Conservation (phyloP, 1,140 invertebrate species). For the Drosophila varians region DNA sequence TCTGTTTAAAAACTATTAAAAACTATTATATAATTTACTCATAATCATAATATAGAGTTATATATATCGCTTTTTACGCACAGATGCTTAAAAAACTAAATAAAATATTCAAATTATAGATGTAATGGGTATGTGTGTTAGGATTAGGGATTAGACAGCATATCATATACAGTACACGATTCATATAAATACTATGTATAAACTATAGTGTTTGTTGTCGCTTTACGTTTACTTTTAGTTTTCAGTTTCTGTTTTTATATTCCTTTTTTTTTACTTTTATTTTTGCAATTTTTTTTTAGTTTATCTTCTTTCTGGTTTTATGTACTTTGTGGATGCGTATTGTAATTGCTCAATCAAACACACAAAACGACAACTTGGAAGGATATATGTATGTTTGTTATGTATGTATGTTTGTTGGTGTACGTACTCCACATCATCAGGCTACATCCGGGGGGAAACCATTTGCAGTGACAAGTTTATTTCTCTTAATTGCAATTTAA, state of each 20-base stretch:
- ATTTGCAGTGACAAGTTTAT: constrained; percentile 39
- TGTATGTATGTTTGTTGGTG: neutral
- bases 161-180: constrained; percentile 79
- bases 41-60: constrained; percentile 78
- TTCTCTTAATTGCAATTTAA: constrained; percentile 12
- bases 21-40: constrained; percentile 83
- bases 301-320: constrained; percentile 4
- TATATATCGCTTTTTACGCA: constrained; percentile 60
- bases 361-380: constrained; percentile 79
- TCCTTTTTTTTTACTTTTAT: neutral
- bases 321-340: constrained; percentile 11
- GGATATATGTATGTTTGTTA: constrained; percentile 48
- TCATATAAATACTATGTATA: constrained; percentile 76
- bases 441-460: constrained; percentile 64
- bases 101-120: constrained; percentile 75
- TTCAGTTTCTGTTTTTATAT: neutral
- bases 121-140: constrained; percentile 68
- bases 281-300: neutral
- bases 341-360: constrained; percentile 57
- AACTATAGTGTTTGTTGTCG: constrained; percentile 63
- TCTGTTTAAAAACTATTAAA: constrained; percentile 82
- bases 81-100: constrained; percentile 61
- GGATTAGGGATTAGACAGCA: constrained; percentile 76
- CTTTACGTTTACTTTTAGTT: constrained; percentile 32
- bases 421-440: constrained; percentile 20